These are phyloP conservation scores for Odontocolon sp. DNA, from an alignment of 2,888 invertebrate genomes.

Conservation along the genomic window DNA sequence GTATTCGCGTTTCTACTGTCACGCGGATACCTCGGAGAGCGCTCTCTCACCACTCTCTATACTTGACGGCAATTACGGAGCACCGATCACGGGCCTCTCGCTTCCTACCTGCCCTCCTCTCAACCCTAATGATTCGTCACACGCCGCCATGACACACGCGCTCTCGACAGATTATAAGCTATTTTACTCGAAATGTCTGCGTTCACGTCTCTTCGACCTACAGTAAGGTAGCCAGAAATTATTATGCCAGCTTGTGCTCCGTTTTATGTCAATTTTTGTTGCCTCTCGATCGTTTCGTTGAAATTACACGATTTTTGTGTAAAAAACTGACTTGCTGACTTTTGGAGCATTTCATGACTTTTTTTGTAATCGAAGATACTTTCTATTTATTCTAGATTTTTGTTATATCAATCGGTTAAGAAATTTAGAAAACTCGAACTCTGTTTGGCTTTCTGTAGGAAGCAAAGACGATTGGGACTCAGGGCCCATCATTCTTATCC, in stretches of 20 bases:
- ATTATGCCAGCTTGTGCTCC: not conserved
- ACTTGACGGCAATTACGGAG: slow-evolving; percentile 37
- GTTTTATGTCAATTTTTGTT: too few relatives aligned
- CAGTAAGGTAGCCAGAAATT: slow-evolving; percentile 1
- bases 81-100: slow-evolving; percentile 10
- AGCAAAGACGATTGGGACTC: too few relatives aligned
- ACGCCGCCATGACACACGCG: slow-evolving; percentile 64
- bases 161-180: not conserved
- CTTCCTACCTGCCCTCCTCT: slow-evolving; percentile 51
- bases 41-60: not conserved
- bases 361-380: not conserved
- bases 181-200: not conserved
- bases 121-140: slow-evolving; percentile 61
- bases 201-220: slow-evolving; percentile 29
- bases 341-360: too few relatives aligned
- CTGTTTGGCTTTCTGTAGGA: too few relatives aligned
- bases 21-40: slow-evolving; percentile 9
- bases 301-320: not conserved
- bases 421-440: too few relatives aligned
- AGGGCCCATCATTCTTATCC: not conserved
- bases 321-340: too few relatives aligned
- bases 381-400: not conserved
- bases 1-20: not conserved
- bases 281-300: not conserved
- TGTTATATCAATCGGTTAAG: not conserved